Percentiles rank a stretch among this genome's conserved stretches.
phyloP scores from a whole-genome alignment of 2,113 vertebrate genomes.

The Formicarius rufipectus region DNA sequence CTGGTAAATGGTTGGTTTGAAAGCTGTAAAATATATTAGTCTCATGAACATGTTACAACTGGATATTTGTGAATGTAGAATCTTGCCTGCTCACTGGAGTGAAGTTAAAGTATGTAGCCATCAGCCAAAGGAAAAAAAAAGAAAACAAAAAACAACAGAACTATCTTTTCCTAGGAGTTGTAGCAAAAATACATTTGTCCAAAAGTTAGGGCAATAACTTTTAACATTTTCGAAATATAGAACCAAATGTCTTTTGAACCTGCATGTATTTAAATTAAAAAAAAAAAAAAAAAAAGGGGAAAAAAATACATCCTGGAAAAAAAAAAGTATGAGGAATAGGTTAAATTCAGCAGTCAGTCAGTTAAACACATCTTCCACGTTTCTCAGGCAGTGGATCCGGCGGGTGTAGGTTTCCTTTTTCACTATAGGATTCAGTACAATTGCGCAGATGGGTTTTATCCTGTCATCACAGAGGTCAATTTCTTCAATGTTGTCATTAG shows the following conservation, averaged over 20 bases:
- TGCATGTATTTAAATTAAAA: not conserved
- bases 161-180: not conserved
- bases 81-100: not conserved
- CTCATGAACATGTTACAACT: not conserved
- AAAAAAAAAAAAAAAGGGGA: not conserved
- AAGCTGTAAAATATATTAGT: not conserved
- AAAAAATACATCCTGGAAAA: not conserved
- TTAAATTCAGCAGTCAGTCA: not conserved
- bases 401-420: not conserved
- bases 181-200: not conserved
- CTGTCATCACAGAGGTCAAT: not conserved
- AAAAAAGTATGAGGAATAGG: not conserved
- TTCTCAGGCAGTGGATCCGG: fast-evolving
- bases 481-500: not conserved
- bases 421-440: not conserved
- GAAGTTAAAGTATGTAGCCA: conserved; percentile 25
- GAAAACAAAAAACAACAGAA: not conserved
- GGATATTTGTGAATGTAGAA: not conserved
- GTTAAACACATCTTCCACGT: not conserved
- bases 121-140: not conserved
- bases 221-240: not conserved
- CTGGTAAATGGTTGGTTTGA: not conserved
- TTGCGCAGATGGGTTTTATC: not conserved
- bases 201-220: not conserved
- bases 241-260: not conserved